phyloP scores from a whole-genome alignment of 1,140 invertebrate species.

The Trinorchestia longiramus region DNA sequence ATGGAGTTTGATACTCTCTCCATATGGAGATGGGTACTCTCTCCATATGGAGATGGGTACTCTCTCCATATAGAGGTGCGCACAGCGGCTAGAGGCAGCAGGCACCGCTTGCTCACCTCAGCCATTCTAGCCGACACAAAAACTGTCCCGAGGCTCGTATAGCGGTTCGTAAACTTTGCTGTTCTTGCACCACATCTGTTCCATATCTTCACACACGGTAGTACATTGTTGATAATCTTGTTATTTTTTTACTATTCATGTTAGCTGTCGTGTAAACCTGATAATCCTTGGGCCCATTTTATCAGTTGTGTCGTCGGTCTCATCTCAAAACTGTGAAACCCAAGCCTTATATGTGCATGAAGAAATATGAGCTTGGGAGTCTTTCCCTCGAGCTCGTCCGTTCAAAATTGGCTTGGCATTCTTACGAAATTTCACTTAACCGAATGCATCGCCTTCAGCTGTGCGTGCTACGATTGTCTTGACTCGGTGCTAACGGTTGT shows the following conservation, averaged over 20 bases:
- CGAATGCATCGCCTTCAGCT: not conserved
- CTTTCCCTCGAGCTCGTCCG: not conserved
- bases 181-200: not conserved
- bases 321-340: not conserved
- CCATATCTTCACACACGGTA: not conserved
- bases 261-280: not conserved
- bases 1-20: no score
- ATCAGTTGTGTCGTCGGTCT: not conserved
- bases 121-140: not conserved
- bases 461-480: not conserved
- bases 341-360: no score
- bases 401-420: not conserved
- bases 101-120: not conserved
- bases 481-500: not conserved
- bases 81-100: not conserved
- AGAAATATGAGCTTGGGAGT: no score
- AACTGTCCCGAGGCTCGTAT: not conserved
- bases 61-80: not conserved
- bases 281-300: not conserved
- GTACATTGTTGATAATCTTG: not conserved
- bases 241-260: not conserved
- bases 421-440: not conserved
- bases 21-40: no score
- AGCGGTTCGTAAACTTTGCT: not conserved
- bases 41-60: not conserved